Percentiles rank a stretch among this genome's conserved stretches.
Conservation (phyloP, 2,797 vertebrate species). For the Odontamblyopus rebecca region DNA sequence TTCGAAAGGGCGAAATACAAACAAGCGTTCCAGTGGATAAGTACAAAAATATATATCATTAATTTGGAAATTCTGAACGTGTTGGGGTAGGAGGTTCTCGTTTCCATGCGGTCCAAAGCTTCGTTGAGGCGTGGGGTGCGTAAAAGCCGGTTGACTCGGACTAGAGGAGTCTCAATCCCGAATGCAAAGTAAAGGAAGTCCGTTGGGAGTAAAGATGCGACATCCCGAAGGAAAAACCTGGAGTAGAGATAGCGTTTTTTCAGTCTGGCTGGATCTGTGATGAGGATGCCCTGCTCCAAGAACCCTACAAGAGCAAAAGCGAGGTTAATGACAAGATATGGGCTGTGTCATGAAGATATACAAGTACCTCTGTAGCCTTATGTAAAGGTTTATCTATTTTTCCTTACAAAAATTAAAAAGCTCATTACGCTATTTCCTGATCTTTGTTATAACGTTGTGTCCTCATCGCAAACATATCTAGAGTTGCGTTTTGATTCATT, state of each 20-base stretch:
- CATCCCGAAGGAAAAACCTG: slow-evolving; percentile 77
- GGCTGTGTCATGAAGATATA: too few relatives aligned
- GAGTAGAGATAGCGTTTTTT: slow-evolving; percentile 78
- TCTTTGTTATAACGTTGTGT: too few relatives aligned
- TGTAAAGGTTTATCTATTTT: too few relatives aligned
- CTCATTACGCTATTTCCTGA: too few relatives aligned
- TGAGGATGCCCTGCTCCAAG: slow-evolving; percentile 88
- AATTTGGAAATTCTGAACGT: slow-evolving; percentile 88
- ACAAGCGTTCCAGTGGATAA: slow-evolving; percentile 92
- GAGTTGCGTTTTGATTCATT: too few relatives aligned
- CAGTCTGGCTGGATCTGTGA: slow-evolving; percentile 74
- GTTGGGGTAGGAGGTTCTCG: slow-evolving; percentile 84
- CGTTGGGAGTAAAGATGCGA: slow-evolving; percentile 81
- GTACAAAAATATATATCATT: slow-evolving; percentile 86
- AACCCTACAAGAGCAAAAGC: slow-evolving; percentile 74
- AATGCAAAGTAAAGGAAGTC: slow-evolving; percentile 83
- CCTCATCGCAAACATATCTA: too few relatives aligned
- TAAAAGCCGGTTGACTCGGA: slow-evolving; percentile 88
- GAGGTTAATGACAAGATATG: neutral
- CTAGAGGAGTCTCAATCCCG: slow-evolving; percentile 70
- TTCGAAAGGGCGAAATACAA: slow-evolving; percentile 89
- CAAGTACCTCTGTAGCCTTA: too few relatives aligned
- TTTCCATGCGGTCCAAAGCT: slow-evolving; percentile 88
- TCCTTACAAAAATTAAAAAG: too few relatives aligned
- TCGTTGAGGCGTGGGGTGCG: slow-evolving; percentile 79